A percentile compares a stretch with the other conserved stretches of the same genome.
phyloP scores from a whole-genome alignment of 64 coral and sea anemone genomes.

The Actinia equina region DNA sequence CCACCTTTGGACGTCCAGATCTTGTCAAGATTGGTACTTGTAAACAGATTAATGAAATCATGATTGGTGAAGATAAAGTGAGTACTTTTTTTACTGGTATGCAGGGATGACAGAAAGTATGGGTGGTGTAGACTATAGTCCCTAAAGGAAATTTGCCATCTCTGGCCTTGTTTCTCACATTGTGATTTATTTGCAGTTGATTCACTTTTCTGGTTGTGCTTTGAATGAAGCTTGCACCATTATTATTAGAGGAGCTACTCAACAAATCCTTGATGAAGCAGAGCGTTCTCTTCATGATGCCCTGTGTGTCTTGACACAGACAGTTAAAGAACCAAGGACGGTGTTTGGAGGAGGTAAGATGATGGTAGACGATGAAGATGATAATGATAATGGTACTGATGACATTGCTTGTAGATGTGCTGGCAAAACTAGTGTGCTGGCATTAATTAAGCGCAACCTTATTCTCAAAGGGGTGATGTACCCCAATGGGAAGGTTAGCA shows the following conservation, averaged over 20 bases:
- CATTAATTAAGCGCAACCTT: too few species aligned
- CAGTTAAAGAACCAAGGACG: constrained; percentile 96
- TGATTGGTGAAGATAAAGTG: constrained; percentile 98
- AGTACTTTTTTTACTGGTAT: not conserved
- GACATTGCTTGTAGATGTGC: not conserved
- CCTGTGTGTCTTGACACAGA: constrained; percentile 94
- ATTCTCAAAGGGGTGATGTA: too few species aligned
- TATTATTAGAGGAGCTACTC: constrained; percentile 87
- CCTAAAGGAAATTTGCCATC: too few species aligned
- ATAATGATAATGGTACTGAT: not conserved
- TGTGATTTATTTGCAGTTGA: constrained; percentile 39
- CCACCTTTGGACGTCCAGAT: constrained; percentile 97
- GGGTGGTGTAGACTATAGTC: too few species aligned
- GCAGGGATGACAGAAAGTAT: too few species aligned
- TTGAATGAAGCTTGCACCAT: constrained; percentile 99
- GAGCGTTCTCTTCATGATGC: constrained; percentile 98
- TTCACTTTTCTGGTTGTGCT: constrained; percentile 96
- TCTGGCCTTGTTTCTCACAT: not conserved
- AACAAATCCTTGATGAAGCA: constrained; percentile 97
- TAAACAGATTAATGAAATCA: constrained; percentile 95
- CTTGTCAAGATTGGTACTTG: constrained; percentile 89
- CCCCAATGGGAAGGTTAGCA: too few species aligned
- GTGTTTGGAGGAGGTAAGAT: constrained; percentile 91
- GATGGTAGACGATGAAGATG: not conserved
- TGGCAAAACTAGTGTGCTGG: not conserved